phyloP scores from a whole-genome alignment of 2,888 invertebrate genomes.

The Cephalotes varians region DNA sequence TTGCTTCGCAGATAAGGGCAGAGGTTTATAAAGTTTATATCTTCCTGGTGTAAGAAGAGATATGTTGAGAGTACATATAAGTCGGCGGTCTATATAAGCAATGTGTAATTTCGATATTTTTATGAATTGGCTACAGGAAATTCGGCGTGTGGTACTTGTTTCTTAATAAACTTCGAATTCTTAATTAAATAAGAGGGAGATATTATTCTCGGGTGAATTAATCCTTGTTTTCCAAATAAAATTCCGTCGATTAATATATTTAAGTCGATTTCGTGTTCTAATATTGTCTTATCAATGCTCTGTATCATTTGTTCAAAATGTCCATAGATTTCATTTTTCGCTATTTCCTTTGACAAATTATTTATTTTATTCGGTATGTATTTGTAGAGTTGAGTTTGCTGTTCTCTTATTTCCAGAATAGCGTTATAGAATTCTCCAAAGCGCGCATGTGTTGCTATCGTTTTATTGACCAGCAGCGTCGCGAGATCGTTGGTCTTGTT shows the following conservation, averaged over 20 bases:
- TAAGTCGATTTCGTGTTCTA: neutral
- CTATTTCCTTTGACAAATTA: too few relatives aligned
- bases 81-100: too few relatives aligned
- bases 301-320: too few relatives aligned
- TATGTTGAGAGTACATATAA: too few relatives aligned
- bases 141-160: neutral
- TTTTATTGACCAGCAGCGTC: neutral
- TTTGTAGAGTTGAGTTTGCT: too few relatives aligned
- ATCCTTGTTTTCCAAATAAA: neutral
- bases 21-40: too few relatives aligned
- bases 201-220: neutral
- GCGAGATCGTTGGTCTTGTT: neutral
- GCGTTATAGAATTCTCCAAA: neutral
- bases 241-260: neutral
- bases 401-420: too few relatives aligned
- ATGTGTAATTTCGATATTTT: too few relatives aligned
- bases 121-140: neutral
- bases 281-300: neutral
- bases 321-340: too few relatives aligned
- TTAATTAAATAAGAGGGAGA: neutral
- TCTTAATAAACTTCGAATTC: neutral
- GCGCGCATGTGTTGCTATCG: neutral
- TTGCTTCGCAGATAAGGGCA: too few relatives aligned
- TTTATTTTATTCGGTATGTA: too few relatives aligned
- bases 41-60: too few relatives aligned